phyloP scores from a whole-genome alignment of 2,113 vertebrate genomes.

The Platysternon megacephalum region DNA sequence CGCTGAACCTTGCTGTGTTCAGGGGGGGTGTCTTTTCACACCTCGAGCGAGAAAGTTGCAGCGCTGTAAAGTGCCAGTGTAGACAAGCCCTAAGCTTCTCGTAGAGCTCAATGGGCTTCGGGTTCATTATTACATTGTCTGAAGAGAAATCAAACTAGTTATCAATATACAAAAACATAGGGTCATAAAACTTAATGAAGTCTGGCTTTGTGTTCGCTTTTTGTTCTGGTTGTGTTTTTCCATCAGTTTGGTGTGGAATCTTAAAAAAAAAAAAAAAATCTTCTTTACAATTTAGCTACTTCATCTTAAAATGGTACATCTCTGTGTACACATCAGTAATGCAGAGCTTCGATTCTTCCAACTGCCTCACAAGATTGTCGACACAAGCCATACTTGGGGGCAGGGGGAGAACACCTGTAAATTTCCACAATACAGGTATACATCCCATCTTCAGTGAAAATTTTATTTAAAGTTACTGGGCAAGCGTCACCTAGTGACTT shows the following conservation, averaged over 20 bases:
- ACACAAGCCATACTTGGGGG: neutral
- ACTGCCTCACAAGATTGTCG: neutral
- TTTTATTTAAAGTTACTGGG: neutral
- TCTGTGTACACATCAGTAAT: neutral
- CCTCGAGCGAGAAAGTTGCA: too few relatives aligned
- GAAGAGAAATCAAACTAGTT: neutral
- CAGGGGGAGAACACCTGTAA: neutral
- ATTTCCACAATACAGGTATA: neutral
- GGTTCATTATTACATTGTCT: neutral
- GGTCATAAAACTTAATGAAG: neutral
- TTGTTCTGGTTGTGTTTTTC: neutral
- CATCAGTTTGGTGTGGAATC: neutral
- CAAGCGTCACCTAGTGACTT: neutral
- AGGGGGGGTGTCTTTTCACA: too few relatives aligned
- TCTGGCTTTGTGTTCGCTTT: neutral
- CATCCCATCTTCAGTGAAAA: too few relatives aligned
- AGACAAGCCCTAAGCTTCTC: neutral
- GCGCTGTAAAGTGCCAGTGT: too few relatives aligned
- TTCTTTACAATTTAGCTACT: neutral
- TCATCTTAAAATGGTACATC: neutral
- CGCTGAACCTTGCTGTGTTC: too few relatives aligned
- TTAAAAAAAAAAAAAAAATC: neutral
- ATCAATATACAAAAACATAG: neutral
- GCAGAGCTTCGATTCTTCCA: neutral
- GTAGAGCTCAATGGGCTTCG: neutral